Percentiles rank a stretch among this genome's conserved stretches.
Conservation (phyloP, 2,888 invertebrate species). For the Cerastis rubricosa region DNA sequence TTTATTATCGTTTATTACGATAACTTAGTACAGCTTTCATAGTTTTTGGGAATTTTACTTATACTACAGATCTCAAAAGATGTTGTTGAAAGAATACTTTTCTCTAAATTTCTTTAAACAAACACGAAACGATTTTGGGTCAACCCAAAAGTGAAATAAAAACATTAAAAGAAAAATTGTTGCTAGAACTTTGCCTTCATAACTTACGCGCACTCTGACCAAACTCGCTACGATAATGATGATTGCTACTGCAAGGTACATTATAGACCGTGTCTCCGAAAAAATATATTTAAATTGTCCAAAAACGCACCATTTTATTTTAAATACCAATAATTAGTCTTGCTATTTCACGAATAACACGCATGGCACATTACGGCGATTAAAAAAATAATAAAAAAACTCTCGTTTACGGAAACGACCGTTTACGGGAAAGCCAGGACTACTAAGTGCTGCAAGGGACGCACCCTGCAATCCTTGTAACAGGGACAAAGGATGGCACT, state of each 20-base stretch:
- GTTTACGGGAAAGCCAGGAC: background rate
- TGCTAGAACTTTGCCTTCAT: background rate
- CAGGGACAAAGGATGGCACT: constrained; percentile 33
- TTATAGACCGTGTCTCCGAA: constrained; percentile 60
- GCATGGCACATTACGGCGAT: background rate
- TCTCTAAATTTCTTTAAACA: background rate
- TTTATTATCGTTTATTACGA: constrained; percentile 5
- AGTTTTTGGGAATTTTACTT: background rate
- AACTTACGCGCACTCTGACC: constrained; percentile 85
- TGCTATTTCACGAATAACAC: background rate
- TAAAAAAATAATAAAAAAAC: background rate
- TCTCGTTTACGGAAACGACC: constrained; percentile 6
- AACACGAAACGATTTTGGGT: background rate
- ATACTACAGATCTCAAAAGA: background rate
- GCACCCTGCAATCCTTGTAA: constrained; percentile 46
- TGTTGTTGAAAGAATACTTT: background rate
- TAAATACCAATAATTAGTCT: background rate
- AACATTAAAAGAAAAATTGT: background rate
- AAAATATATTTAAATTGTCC: background rate
- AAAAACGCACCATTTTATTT: constrained; percentile 7
- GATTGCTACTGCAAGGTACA: constrained; percentile 87
- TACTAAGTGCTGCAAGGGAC: constrained; percentile 31
- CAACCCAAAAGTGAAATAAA: constrained; percentile 2
- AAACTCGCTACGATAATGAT: constrained; percentile 86
- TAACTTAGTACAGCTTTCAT: background rate